These are phyloP conservation scores for Trachythela sp. DNA, from an alignment of 64 coral and sea anemone species.

Conservation along the genomic window DNA sequence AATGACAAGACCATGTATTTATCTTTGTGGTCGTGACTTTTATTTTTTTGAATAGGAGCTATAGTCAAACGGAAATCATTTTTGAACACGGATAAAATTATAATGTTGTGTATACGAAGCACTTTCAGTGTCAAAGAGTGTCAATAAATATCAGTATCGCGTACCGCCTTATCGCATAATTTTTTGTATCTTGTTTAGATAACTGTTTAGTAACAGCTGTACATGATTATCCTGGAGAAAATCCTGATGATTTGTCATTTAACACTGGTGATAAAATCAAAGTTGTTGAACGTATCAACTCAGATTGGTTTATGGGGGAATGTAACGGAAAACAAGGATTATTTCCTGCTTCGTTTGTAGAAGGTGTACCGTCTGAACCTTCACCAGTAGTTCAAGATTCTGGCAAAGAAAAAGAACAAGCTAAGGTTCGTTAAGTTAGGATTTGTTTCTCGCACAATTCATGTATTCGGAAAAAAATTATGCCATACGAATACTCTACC, in stretches of 20 bases:
- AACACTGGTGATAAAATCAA: conserved; percentile 59
- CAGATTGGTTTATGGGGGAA: conserved; percentile 84
- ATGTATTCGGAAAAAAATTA: too few relatives aligned
- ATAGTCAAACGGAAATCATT: too few relatives aligned
- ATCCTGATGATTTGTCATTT: conserved; percentile 64
- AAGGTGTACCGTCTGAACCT: conserved; percentile 20
- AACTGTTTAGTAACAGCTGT: conserved; percentile 25
- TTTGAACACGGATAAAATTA: too few relatives aligned
- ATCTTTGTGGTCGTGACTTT: too few relatives aligned
- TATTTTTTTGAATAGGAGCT: too few relatives aligned
- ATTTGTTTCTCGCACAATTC: neutral
- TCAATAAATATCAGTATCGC: too few relatives aligned
- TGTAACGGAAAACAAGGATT: conserved; percentile 64
- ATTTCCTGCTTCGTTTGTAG: conserved; percentile 76
- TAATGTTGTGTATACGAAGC: too few relatives aligned
- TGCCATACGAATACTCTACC: too few relatives aligned
- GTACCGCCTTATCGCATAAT: too few relatives aligned
- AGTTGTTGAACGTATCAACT: conserved; percentile 57
- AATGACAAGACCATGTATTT: too few relatives aligned
- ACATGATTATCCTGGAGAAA: conserved; percentile 62
- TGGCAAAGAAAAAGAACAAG: neutral
- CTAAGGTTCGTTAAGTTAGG: neutral
- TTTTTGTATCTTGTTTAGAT: neutral
- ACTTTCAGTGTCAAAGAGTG: too few relatives aligned
- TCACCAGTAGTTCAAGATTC: neutral